Evolutionary conservation across 2,113 vertebrate genomes (phyloP).

Genomic region (Tyto alba): DNA sequence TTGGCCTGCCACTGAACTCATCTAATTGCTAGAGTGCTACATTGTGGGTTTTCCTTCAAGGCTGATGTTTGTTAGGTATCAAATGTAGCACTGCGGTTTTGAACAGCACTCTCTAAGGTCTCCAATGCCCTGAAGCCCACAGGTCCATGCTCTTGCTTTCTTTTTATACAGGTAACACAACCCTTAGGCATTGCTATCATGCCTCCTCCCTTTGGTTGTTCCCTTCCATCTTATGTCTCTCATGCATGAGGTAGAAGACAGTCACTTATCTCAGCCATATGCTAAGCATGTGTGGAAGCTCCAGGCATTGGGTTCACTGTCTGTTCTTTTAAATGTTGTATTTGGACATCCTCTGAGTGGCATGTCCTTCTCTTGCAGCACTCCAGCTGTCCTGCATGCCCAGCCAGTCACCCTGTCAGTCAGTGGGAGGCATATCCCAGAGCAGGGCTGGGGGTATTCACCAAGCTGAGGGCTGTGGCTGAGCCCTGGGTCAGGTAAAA

Average conservation of each 20-base stretch:
- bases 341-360: not conserved
- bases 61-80: not conserved
- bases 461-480: not conserved
- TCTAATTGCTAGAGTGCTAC: not conserved
- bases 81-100: not conserved
- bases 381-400: not conserved
- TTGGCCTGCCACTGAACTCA: not conserved
- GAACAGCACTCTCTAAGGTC: not conserved
- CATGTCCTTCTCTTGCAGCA: not conserved
- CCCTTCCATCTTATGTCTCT: not conserved
- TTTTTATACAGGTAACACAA: not conserved
- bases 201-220: not conserved
- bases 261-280: not conserved
- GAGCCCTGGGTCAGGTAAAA: not conserved
- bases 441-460: not conserved
- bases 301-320: not conserved
- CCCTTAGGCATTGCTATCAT: not conserved
- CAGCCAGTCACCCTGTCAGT: not conserved
- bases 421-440: not conserved
- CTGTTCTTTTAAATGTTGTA: not conserved
- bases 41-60: not conserved
- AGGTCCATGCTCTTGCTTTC: not conserved
- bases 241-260: not conserved
- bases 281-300: not conserved
- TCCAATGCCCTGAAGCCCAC: not conserved